Conservation (phyloP, 1,140 invertebrate species). For the Drosophila trapezifrons region DNA sequence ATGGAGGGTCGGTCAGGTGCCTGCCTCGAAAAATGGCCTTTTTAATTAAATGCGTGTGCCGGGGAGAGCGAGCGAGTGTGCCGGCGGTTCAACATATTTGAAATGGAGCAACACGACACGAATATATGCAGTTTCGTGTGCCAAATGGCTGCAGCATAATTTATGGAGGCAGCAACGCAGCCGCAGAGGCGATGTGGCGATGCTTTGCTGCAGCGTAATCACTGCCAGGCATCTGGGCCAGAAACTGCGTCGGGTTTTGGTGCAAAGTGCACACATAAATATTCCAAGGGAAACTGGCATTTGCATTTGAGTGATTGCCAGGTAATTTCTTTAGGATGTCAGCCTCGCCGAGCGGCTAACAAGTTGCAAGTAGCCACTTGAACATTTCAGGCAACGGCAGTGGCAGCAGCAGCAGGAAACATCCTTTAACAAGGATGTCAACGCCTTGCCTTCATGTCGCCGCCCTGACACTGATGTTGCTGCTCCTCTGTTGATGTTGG, state of each 20-base stretch:
- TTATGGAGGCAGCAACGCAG: too few relatives aligned
- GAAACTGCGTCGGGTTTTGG: constrained; percentile 13
- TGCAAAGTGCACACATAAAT: constrained; percentile 7
- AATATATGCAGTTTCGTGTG: constrained; percentile 33
- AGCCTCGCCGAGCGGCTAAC: constrained; percentile 31
- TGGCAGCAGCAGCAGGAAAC: constrained; percentile 35
- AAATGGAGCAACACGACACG: constrained; percentile 42
- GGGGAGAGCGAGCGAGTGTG: neutral
- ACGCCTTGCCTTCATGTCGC: constrained; percentile 26
- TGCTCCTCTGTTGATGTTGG: constrained; percentile 1
- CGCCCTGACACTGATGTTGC: constrained; percentile 35
- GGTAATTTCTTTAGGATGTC: constrained; percentile 33
- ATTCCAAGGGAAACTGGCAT: constrained; percentile 6
- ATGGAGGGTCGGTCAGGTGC: constrained; percentile 23
- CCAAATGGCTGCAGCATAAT: constrained; percentile 58
- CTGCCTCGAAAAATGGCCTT: constrained; percentile 27
- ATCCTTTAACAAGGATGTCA: constrained; percentile 44
- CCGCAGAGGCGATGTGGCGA: constrained; percentile 19
- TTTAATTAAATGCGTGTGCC: constrained; percentile 43
- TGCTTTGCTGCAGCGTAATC: constrained; percentile 34
- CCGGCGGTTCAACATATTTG: constrained; percentile 16
- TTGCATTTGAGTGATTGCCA: constrained; percentile 16
- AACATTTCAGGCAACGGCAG: constrained; percentile 27
- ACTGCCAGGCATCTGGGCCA: constrained; percentile 24
- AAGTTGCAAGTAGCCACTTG: constrained; percentile 47